A percentile compares a stretch with the other conserved stretches of the same genome.
These are phyloP conservation scores for Sminthurinus signatus DNA, from an alignment of 1,140 invertebrate genomes.

Conservation along the genomic window DNA sequence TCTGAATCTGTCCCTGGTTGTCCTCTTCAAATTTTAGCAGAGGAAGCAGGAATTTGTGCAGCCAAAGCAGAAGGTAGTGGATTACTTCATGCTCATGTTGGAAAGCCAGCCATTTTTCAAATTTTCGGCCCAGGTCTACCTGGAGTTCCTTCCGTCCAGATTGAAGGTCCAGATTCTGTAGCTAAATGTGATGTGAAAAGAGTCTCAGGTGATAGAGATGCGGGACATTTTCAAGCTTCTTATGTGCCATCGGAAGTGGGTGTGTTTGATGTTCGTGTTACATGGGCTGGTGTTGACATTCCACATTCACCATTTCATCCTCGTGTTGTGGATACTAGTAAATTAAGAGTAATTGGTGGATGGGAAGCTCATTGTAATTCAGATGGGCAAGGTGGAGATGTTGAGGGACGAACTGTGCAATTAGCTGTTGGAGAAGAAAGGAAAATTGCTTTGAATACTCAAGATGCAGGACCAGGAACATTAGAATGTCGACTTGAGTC, in stretches of 20 bases:
- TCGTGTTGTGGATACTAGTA: slow-evolving; percentile 60
- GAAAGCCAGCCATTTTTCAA: slow-evolving; percentile 45
- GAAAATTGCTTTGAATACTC: slow-evolving; percentile 55
- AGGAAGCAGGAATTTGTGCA: slow-evolving; percentile 56
- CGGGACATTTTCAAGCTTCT: slow-evolving; percentile 55
- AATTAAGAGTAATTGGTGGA: slow-evolving; percentile 65
- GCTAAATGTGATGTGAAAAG: slow-evolving; percentile 53
- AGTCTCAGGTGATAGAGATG: slow-evolving; percentile 46
- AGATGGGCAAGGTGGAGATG: slow-evolving; percentile 59
- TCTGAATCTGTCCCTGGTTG: slow-evolving; percentile 55
- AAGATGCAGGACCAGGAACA: slow-evolving; percentile 58
- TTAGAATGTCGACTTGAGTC: slow-evolving; percentile 30
- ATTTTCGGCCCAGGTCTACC: slow-evolving; percentile 51
- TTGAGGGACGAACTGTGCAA: slow-evolving; percentile 52
- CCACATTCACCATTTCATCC: slow-evolving; percentile 66
- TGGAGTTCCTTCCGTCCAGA: slow-evolving; percentile 47
- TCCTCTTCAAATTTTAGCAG: slow-evolving; percentile 47
- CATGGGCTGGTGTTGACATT: slow-evolving; percentile 63
- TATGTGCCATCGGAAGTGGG: slow-evolving; percentile 66
- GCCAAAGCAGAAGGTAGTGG: slow-evolving; percentile 52
- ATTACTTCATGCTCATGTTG: slow-evolving; percentile 45
- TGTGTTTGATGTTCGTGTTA: slow-evolving; percentile 61
- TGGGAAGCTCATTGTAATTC: slow-evolving; percentile 56
- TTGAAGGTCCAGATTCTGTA: slow-evolving; percentile 62
- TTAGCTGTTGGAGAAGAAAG: slow-evolving; percentile 55